phyloP scores from a whole-genome alignment of 92 coral and sea anemone genomes.

The Pocillopora grandis region DNA sequence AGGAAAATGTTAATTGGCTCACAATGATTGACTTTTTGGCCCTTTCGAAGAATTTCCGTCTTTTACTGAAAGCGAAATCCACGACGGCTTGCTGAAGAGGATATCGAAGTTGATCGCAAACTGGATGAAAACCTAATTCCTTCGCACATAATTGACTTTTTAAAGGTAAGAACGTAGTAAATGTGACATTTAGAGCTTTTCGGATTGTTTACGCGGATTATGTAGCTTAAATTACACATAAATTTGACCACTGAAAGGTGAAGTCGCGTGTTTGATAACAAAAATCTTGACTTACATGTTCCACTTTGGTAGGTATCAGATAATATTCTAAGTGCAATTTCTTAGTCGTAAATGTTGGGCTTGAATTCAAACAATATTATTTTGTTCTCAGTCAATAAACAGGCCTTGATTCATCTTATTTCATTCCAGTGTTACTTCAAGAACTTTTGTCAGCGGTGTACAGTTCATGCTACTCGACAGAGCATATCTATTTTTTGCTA shows the following conservation, averaged over 20 bases:
- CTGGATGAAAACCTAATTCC: conserved; percentile 6
- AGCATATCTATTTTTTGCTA: not conserved
- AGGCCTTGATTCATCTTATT: not conserved
- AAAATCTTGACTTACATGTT: not conserved
- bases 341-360: not conserved
- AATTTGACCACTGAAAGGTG: not conserved
- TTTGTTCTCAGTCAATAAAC: not conserved
- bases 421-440: not conserved
- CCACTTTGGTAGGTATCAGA: not conserved
- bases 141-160: conserved; percentile 10
- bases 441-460: not conserved
- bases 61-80: conserved; percentile 23
- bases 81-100: not conserved
- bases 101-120: conserved; percentile 14
- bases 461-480: not conserved
- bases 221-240: not conserved
- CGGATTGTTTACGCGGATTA: not conserved
- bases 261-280: not conserved
- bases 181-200: not conserved
- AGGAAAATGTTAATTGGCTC: not conserved
- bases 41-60: conserved; percentile 1
- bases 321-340: not conserved
- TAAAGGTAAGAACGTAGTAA: not conserved
- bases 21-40: conserved; percentile 15
- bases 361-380: not conserved